Base-by-base conservation (phyloP, 1,140 invertebrate species). In the Drusus annulatus region DNA sequence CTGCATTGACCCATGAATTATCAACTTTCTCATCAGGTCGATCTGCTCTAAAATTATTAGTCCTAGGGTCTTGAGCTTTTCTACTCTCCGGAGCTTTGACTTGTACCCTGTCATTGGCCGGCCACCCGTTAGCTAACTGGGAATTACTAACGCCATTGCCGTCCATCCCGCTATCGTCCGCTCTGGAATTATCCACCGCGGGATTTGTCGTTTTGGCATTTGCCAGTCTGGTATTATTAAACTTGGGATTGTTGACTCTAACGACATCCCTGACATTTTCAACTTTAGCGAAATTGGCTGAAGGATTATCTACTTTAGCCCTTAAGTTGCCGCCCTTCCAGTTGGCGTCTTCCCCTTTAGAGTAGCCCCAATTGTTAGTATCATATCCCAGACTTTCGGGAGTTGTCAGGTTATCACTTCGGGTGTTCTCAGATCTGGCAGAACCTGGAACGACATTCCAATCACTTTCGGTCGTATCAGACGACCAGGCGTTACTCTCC, bases 1-100 rank as follows among this genome's bases (percentile, higher is more conserved):
- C 50, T 7, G 28, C 16, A 76, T 58, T 76, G 5, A 60, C 28
- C 74, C 74, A 71, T 1, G 45, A 19, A 23, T 71, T 71, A 50
- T 71, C 68, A 17, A 71, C 19, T 16, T 28, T 71, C 45, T 71
- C 68, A 3, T 71, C 50, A 3, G 60, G 23, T 25, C 23, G 60
- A 28, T 1, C 60, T 15, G 60, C 10, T 15, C 62, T 65, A 10
- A 28, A 28, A 28, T 15, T 25, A 60, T 60, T 60, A 23, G 17
- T 28, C 62, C 23, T 25, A 21, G 23, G 25, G 6, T 65, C 25
- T 3, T 73, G 7, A 6, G 25, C 52, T 8, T 10, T 3, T 1
- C 36, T 10, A 13, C 36, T 45, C 36, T 45, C 36, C 36, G 36
- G 36, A 13, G 36, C 10, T 10, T 45, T 45, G 5, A 10, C 8